Base-by-base conservation (phyloP, 2,888 invertebrate genomes). In the Mythimna pallens region DNA sequence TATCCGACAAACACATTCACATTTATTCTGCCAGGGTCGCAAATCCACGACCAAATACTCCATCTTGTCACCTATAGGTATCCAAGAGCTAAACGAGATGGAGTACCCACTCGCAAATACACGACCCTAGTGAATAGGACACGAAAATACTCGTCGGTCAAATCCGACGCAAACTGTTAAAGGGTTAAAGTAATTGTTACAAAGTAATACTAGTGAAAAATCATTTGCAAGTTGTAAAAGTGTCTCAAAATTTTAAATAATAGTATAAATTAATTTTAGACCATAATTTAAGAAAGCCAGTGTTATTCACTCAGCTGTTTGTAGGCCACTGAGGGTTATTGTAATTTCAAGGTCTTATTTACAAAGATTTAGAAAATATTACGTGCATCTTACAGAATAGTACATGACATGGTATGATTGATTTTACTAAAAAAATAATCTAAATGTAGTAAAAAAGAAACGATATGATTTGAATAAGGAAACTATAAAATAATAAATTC, bases 251-350 rank as follows among this genome's bases (percentile, higher is more conserved):
- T 43, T 55, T 52, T 58, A 50, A 65, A 55, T 25, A 54, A 65
- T 65, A 62, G 61, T 81, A 63, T 14, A 63, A 71, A 62, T 63
- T 47, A 75, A 80, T 64, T 69, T 80, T 73, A 83, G 74, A 70
- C 62, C 68, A 62, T 64, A 7, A 30, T 59, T 65, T 69, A 55
- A 59, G n/a, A n/a, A 75, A 70, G 69, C 58, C 30, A 30, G 55
- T 57, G 22, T 22, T 63, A 57, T 65, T 47, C 43, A 57, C 78
- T 80, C 8, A 20, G 12, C 72, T 65, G 22, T 47, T 14, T 34
- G 30, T 80, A 79, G 82, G 76, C 82, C 70, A 69, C 30, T 34
- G 22, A 70, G 30, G 10, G 20, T 47, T n/a, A 7, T 50, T 25
- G n/a, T 4, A 50, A 47, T 22, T 0, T 20, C 17, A 8, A n/a